Base-by-base conservation (phyloP, 1,140 invertebrate genomes). In the Argopecten irradians region DNA sequence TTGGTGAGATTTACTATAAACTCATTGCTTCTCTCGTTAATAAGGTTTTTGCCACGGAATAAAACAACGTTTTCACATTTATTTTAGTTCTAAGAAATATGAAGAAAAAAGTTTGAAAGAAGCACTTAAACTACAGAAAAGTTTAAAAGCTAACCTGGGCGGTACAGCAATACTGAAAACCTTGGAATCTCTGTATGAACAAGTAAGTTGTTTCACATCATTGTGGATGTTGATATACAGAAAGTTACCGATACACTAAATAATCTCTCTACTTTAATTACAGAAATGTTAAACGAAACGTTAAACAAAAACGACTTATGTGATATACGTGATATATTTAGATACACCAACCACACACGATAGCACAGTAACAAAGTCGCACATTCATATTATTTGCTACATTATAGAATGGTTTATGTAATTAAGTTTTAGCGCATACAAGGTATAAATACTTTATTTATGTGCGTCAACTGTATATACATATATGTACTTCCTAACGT, bases 111-210 rank as follows among this genome's bases (percentile, higher is more conserved):
- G n/a, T 22, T 36, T n/a, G n/a, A n/a, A n/a, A n/a, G n/a, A n/a
- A n/a, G n/a, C n/a, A n/a, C n/a, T n/a, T n/a, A n/a, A n/a, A 34
- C 32, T 84, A 32, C 88, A 89, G 33, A 33, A 36, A 35, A 85
- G 33, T 0, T 87, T 89, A 83, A 32, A 39, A 0, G 88, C 88
- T 34, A 83, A 89, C 28, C 84, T 89, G 88, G 88, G 88, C 39
- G 88, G 88, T 22, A 89, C 88, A 28, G 88, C 86, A 39, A 89
- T 89, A 14, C 36, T 85, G n/a, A 36, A 89, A 84, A 85, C 88
- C 19, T 35, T 89, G 28, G 22, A 84, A 55, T 5, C 34, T 19
- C 36, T 89, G 22, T 89, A 87, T 28, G 34, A 84, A 32, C 33
- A 33, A 22, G 84, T 84, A 55, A 5, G n/a, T n/a, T n/a, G n/a